A percentile compares a stretch with the other conserved stretches of the same genome.
These are phyloP conservation scores for Anoura caudifer DNA, from an alignment of 2,113 vertebrate genomes.

Conservation along the genomic window DNA sequence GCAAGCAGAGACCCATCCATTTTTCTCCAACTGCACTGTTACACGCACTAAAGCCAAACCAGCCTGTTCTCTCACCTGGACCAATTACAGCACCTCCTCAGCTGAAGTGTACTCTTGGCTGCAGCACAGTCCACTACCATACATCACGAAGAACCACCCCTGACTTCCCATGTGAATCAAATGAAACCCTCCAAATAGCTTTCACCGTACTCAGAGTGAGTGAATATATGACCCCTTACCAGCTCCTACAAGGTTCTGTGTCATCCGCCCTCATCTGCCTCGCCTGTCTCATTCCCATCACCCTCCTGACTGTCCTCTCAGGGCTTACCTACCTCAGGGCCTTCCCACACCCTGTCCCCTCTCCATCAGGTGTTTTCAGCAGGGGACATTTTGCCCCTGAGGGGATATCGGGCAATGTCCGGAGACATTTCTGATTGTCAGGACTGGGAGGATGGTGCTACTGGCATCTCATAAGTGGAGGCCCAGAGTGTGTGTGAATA, in stretches of 20 bases:
- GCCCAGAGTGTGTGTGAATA: background rate
- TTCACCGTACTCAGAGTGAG: background rate
- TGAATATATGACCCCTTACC: background rate
- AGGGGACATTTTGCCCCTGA: background rate
- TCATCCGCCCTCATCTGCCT: background rate
- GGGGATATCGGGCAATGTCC: background rate
- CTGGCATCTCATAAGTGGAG: background rate
- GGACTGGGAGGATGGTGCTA: background rate
- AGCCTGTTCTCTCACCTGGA: background rate
- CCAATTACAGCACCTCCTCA: background rate
- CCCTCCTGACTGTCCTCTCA: background rate
- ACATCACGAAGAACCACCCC: background rate
- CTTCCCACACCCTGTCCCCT: background rate
- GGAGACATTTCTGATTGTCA: background rate
- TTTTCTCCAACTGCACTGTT: background rate
- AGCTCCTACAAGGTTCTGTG: background rate
- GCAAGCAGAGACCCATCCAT: background rate
- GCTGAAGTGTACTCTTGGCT: no score
- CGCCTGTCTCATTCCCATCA: background rate
- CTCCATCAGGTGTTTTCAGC: background rate
- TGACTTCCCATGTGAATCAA: background rate
- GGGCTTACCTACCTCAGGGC: background rate
- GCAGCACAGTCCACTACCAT: background rate
- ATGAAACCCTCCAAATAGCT: background rate
- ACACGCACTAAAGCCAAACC: background rate